Base-by-base conservation (phyloP, 2,888 invertebrate species). In the Melanostoma mellinum region DNA sequence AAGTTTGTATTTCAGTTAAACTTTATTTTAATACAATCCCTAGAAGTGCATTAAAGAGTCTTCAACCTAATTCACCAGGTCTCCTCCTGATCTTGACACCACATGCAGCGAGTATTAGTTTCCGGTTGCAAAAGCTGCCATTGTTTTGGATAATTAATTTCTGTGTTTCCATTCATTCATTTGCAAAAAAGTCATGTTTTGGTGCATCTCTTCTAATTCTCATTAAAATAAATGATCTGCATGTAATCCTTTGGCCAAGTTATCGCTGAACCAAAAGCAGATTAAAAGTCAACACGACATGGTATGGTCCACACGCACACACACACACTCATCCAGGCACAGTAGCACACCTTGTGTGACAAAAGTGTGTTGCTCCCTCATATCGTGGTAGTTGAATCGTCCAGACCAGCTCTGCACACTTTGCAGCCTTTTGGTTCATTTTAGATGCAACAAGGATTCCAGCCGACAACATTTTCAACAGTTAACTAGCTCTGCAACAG, bases 161-260 rank as follows among this genome's bases (percentile, higher is more conserved):
- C 65, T 9, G 44, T 56, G 69, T 65, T 65, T 50, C 44, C 6
- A 60, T 56, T 75, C 5, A 67, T 52, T 60, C 35, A 30, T 58
- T 4, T 3, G 9, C 50, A 65, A 56, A 67, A 56, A 44, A n/a
- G 2, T 8, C 61, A 63, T 50, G 63, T 63, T 63, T 38, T 50
- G 48, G 30, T 72, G 72, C 42, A 73, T 52, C 88, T 87, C 87
- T 87, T 88, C 87, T 84, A 85, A 85, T 87, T 87, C 88, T 89
- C 89, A 89, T 89, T 89, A 89, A 89, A 89, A 88, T 88, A 89
- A 88, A 89, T 88, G 89, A 88, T 87, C 88, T 75, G 73, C 76
- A 67, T 80, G 73, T 84, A 86, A 86, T 81, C 81, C 81, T 68
- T 33, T n/a, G 38, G 33, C 52, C 42, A 53, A 84, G 71, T 78